phyloP scores from a whole-genome alignment of 2,113 vertebrate genomes.

The Protomyctophum bolini region DNA sequence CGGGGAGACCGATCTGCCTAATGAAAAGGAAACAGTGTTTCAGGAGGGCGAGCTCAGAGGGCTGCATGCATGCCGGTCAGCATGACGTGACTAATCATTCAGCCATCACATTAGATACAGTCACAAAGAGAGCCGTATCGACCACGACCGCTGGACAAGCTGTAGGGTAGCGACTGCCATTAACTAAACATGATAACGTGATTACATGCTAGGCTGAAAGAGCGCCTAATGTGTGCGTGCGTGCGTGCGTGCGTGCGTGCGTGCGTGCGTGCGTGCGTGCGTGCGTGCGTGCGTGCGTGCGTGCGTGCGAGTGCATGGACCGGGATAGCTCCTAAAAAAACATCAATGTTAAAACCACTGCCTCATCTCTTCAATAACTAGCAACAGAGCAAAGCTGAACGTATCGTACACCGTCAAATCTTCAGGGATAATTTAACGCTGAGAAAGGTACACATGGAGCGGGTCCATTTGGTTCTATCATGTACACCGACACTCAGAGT shows the following conservation, averaged over 20 bases:
- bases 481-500: too few relatives aligned
- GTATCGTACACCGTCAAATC: too few relatives aligned
- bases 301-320: neutral
- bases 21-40: constrained; percentile 39
- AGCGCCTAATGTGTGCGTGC: constrained; percentile 16
- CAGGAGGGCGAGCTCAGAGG: constrained; percentile 15
- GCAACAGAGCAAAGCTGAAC: too few relatives aligned
- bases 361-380: too few relatives aligned
- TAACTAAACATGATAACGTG: constrained; percentile 29
- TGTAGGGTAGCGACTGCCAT: constrained; percentile 32
- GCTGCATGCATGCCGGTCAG: constrained; percentile 27
- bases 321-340: too few relatives aligned
- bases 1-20: neutral
- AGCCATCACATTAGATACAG: constrained; percentile 48
- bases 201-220: constrained; percentile 32
- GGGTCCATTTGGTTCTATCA: too few relatives aligned
- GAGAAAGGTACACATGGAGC: too few relatives aligned
- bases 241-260: constrained; percentile 2
- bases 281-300: constrained; percentile 2
- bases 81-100: constrained; percentile 59
- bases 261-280: neutral
- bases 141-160: constrained; percentile 39
- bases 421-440: too few relatives aligned
- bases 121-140: constrained; percentile 50
- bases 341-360: too few relatives aligned